Percentiles rank a stretch among this genome's conserved stretches.
These are phyloP conservation scores for Sarcophaga rosellei DNA, from an alignment of 2,888 invertebrate genomes.

Conservation along the genomic window DNA sequence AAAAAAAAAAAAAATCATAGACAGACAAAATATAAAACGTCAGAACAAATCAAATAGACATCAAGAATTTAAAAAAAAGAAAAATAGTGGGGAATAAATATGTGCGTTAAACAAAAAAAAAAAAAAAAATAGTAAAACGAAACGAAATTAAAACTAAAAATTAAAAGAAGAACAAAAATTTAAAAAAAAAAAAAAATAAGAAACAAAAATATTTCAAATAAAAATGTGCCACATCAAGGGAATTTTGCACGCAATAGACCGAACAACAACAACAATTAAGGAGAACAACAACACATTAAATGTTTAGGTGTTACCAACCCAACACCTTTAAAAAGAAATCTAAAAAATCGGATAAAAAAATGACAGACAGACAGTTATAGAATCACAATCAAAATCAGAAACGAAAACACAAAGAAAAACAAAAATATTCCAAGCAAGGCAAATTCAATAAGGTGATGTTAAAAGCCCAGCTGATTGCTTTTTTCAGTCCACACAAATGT, in stretches of 20 bases:
- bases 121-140: too few relatives aligned
- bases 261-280: background rate
- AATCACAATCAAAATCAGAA: background rate
- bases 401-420: background rate
- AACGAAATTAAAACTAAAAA: too few relatives aligned
- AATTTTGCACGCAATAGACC: slow-evolving; percentile 33
- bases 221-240: slow-evolving; percentile 31
- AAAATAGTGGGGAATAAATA: background rate
- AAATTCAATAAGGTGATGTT: too few relatives aligned
- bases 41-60: slow-evolving; percentile 6
- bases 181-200: background rate
- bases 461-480: too few relatives aligned
- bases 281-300: background rate
- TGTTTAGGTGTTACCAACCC: slow-evolving; percentile 18
- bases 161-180: background rate
- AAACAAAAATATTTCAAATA: background rate
- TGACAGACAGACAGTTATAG: background rate
- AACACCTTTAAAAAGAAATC: background rate
- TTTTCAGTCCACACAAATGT: too few relatives aligned
- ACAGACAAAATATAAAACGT: slow-evolving; percentile 32
- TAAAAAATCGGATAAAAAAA: too few relatives aligned
- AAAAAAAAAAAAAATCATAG: background rate
- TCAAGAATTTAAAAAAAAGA: background rate
- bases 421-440: too few relatives aligned
- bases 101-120: too few relatives aligned